phyloP scores from a whole-genome alignment of 2,113 vertebrate species.

The Psammodynastes pulverulentus region DNA sequence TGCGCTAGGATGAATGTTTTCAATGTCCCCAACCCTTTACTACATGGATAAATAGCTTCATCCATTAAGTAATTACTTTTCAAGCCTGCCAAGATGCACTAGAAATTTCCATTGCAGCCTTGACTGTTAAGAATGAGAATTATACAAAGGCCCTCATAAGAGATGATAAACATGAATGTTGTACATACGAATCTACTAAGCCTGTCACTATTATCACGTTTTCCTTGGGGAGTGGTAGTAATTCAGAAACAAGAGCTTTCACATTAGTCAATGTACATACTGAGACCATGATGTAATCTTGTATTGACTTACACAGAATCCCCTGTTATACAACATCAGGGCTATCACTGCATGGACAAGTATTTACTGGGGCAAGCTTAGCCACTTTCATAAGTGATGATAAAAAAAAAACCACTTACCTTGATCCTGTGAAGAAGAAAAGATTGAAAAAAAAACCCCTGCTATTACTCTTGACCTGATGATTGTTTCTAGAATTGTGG shows the following conservation, averaged over 20 bases:
- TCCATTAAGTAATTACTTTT: conserved; percentile 11
- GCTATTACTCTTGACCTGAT: not conserved
- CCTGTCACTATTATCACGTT: not conserved
- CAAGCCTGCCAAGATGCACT: not conserved
- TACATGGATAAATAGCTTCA: fast-evolving
- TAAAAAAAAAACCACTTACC: not conserved
- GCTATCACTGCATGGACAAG: not conserved
- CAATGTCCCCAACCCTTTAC: not conserved
- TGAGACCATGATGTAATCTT: fast-evolving
- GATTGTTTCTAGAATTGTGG: not conserved
- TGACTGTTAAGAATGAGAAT: not conserved
- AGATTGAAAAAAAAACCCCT: fast-evolving
- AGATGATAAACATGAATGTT: not conserved
- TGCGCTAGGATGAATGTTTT: not conserved
- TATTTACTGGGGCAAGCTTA: not conserved
- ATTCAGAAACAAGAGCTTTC: not conserved
- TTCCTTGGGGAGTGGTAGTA: not conserved
- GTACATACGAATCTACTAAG: not conserved
- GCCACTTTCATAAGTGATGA: not conserved
- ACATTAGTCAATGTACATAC: not conserved
- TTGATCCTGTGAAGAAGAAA: not conserved
- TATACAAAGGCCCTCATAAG: not conserved
- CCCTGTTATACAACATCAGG: not conserved
- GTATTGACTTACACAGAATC: not conserved
- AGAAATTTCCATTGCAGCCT: not conserved